Percentiles rank a stretch among this genome's conserved stretches.
These are phyloP conservation scores for Ifrita kowaldi DNA, from an alignment of 2,113 vertebrate genomes.

Conservation along the genomic window DNA sequence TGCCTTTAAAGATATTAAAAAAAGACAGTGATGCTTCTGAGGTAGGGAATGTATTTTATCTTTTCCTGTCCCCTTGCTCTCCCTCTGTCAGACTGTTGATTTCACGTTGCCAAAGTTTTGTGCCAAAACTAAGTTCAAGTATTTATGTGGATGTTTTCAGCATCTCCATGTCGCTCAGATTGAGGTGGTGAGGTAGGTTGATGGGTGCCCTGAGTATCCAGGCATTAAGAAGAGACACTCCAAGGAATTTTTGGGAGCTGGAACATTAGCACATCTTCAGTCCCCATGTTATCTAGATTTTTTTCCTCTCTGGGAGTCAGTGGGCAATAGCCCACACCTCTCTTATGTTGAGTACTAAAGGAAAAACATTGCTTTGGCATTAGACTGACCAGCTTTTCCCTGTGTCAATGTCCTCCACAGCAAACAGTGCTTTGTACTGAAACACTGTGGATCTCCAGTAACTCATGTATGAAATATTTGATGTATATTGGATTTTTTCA, in stretches of 20 bases:
- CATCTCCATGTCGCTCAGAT: background rate
- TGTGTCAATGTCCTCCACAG: background rate
- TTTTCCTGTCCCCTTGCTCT: background rate
- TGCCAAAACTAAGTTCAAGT: background rate
- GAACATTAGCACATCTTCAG: background rate
- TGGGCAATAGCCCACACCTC: background rate
- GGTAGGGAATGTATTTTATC: background rate
- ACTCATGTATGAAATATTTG: background rate
- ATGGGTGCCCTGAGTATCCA: background rate
- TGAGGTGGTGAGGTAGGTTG: background rate
- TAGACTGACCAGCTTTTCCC: background rate
- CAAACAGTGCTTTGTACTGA: background rate
- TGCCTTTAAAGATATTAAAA: background rate
- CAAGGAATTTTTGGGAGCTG: background rate
- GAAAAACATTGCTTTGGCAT: background rate
- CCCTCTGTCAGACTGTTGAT: background rate
- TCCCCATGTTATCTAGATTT: background rate
- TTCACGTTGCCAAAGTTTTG: background rate
- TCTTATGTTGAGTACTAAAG: background rate
- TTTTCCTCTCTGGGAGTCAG: background rate
- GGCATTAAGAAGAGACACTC: background rate
- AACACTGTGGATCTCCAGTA: background rate
- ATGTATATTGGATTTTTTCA: background rate
- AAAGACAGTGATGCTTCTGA: background rate
- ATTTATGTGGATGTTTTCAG: background rate